These are phyloP conservation scores for Drosophila bocki DNA, from an alignment of 1,140 invertebrate species.

Conservation along the genomic window DNA sequence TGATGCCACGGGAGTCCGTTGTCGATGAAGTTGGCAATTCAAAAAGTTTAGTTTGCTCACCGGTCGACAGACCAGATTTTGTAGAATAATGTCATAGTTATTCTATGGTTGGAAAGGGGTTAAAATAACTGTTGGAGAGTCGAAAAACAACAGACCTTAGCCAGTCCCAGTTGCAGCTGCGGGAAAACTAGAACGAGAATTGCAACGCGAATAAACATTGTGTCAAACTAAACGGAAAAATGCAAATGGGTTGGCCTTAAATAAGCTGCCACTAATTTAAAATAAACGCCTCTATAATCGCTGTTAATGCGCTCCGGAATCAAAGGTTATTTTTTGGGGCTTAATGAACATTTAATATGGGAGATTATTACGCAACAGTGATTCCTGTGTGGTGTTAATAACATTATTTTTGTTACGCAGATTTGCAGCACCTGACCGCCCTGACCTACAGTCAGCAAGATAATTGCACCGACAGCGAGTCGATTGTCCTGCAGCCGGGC, in stretches of 20 bases:
- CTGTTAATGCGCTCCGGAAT: slow-evolving; percentile 23
- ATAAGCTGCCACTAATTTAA: slow-evolving; percentile 31
- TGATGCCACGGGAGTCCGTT: neutral
- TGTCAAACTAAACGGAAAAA: slow-evolving; percentile 23
- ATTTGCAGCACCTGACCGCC: slow-evolving; percentile 70
- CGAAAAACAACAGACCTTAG: slow-evolving; percentile 24
- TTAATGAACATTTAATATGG: slow-evolving; percentile 55
- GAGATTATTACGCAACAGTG: slow-evolving; percentile 23
- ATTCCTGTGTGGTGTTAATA: slow-evolving; percentile 12
- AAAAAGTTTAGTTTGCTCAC: slow-evolving; percentile 4
- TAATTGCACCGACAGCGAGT: slow-evolving; percentile 76
- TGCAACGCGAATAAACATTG: slow-evolving; percentile 7
- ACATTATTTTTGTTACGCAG: slow-evolving; percentile 38
- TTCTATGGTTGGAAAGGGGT: slow-evolving; percentile 2
- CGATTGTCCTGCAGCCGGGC: slow-evolving; percentile 76
- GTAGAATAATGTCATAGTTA: slow-evolving; percentile 37
- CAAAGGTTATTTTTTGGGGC: slow-evolving; percentile 21
- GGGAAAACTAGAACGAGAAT: slow-evolving; percentile 6
- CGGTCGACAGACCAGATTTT: slow-evolving; percentile 19
- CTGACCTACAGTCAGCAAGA: slow-evolving; percentile 68
- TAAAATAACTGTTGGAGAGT: neutral
- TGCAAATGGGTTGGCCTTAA: slow-evolving; percentile 15
- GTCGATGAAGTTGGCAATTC: slow-evolving; percentile 14
- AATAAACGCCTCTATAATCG: slow-evolving; percentile 41
- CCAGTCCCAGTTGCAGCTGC: slow-evolving; percentile 1